Percentiles rank a stretch among this genome's conserved stretches.
Conservation (phyloP, 2,888 invertebrate genomes). For the Shargacucullia verbasci region DNA sequence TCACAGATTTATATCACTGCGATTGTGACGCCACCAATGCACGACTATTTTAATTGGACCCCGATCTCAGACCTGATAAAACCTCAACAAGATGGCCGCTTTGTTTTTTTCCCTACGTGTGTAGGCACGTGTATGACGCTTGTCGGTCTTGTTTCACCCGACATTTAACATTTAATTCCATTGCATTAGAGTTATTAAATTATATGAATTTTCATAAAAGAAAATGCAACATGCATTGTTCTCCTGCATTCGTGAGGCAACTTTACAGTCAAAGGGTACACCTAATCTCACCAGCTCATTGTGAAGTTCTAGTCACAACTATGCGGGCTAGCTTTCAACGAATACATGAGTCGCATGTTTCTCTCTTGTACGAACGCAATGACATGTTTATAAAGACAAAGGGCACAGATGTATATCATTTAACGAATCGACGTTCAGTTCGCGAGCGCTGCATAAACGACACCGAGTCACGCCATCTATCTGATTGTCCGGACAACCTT, state of each 20-base stretch:
- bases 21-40: conserved; percentile 87
- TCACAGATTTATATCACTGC: conserved; percentile 78
- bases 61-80: conserved; percentile 82
- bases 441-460: conserved; percentile 83
- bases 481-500: conserved; percentile 83
- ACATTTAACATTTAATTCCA: conserved; percentile 53
- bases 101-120: conserved; percentile 71
- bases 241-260: conserved; percentile 54
- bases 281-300: conserved; percentile 64
- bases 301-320: conserved; percentile 69
- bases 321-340: conserved; percentile 79
- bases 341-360: conserved; percentile 75
- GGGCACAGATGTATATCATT: conserved; percentile 86
- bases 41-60: conserved; percentile 88
- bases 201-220: conserved; percentile 45
- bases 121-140: conserved; percentile 81
- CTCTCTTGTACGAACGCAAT: conserved; percentile 76
- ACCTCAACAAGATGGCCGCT: conserved; percentile 79
- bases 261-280: conserved; percentile 67
- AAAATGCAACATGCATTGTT: conserved; percentile 56
- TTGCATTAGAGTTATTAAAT: conserved; percentile 42
- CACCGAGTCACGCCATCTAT: conserved; percentile 88
- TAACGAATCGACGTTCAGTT: conserved; percentile 87
- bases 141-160: conserved; percentile 64
- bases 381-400: conserved; percentile 88